A percentile compares a stretch with the other conserved stretches of the same genome.
These are phyloP conservation scores for Anolis sagrei DNA, from an alignment of 2,113 vertebrate species.

Conservation along the genomic window DNA sequence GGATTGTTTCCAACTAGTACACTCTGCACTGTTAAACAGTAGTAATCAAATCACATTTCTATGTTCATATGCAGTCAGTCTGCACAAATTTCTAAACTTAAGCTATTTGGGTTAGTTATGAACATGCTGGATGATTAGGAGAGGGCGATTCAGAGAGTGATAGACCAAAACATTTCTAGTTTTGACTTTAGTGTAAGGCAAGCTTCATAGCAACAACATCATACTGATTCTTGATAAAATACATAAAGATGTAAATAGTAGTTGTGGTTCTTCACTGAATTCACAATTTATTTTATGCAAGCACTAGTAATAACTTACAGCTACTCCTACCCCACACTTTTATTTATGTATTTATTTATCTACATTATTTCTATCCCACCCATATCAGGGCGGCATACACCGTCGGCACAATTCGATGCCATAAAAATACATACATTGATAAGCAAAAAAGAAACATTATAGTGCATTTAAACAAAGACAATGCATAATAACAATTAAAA, in stretches of 20 bases:
- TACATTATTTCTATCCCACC: too few species aligned
- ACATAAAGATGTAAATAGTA: neutral
- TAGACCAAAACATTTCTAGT: too few species aligned
- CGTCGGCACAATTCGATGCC: too few species aligned
- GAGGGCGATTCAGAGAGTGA: too few species aligned
- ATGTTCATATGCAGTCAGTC: neutral
- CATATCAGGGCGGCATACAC: too few species aligned
- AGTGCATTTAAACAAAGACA: too few species aligned
- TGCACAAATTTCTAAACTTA: neutral
- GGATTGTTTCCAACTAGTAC: neutral
- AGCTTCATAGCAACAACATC: neutral
- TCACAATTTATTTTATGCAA: neutral
- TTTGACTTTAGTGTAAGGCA: neutral
- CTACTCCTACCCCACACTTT: neutral
- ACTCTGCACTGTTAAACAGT: neutral
- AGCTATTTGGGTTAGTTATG: too few species aligned
- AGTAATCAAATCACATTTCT: neutral
- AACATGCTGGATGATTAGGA: too few species aligned
- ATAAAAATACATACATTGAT: too few species aligned
- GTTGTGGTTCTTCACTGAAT: neutral
- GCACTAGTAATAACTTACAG: neutral
- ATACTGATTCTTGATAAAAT: neutral
- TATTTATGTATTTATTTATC: too few species aligned
- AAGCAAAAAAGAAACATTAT: too few species aligned
- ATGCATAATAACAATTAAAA: too few species aligned